Evolutionary conservation across 2,888 invertebrate species (phyloP), one percentile per base, ranked within the genome.

Genomic region (Pilophorus perplexus): DNA sequence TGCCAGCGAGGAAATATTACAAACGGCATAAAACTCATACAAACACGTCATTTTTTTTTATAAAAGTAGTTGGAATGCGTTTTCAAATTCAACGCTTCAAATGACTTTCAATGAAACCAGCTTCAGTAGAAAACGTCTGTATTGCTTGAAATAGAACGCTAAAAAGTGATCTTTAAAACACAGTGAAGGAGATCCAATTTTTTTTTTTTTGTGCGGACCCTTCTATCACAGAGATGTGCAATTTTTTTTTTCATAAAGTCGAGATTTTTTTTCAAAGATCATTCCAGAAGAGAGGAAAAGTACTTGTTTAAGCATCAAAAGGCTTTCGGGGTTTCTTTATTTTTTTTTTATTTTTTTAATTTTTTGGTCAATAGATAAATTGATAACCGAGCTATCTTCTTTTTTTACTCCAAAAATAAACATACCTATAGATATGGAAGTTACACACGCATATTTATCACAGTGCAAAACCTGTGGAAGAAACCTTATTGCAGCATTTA

Each of bases 401-500:
- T n/a, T 3, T 37, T 55, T 28, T 10, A 4, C 20, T 55, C 42
- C 25, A 2, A 22, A 22, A 46, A 46, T 4, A 23, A 12, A 16
- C 23, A 44, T 44, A 60, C 18, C 27, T 44, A 46, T 44, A 27
- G 44, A 25, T 46, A 20, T 46, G 33, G 28, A 62, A 20, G 28
- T 28, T 46, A 62, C 6, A 18, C 27, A 25, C 14, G 12, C 28
- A 42, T 18, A 62, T 23, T 28, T 59, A 62, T 62, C 62, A 62
- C 62, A 62, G 62, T 62, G 62, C 46, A 62, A 62, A n/a, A 62
- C 48, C 62, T 62, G 62, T 62, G 62, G 62, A 62, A 62, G 62
- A 62, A 20, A 48, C 20, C 44, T 62, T 62, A 62, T 62, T 62
- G 62, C 62, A 62, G 62, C 46, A 59, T 59, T 62, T 62, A 62